phyloP scores from a whole-genome alignment of 2,797 vertebrate genomes.

The Pyrocephalus nanus region DNA sequence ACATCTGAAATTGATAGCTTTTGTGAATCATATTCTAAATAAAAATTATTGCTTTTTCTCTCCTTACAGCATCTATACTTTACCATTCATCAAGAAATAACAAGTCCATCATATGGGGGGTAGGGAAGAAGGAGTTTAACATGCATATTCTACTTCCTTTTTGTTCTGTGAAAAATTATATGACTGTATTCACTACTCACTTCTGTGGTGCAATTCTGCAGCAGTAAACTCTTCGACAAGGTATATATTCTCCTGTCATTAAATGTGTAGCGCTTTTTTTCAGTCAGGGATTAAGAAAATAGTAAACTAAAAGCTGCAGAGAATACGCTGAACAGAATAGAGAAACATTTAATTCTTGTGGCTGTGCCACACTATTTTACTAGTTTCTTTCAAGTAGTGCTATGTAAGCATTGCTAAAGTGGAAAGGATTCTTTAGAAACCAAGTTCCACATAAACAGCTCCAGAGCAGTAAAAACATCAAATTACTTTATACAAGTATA shows the following conservation, averaged over 20 bases:
- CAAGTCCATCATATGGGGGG: background rate
- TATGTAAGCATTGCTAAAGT: background rate
- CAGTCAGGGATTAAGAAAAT: background rate
- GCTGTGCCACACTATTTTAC: background rate
- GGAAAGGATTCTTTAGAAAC: background rate
- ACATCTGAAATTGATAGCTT: background rate
- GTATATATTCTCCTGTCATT: background rate
- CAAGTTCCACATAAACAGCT: background rate
- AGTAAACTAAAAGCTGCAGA: background rate
- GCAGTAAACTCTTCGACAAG: background rate
- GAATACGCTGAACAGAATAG: background rate
- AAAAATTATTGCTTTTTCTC: background rate
- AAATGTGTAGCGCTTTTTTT: background rate
- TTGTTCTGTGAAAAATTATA: background rate
- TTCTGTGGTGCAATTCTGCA: background rate
- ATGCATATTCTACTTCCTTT: background rate
- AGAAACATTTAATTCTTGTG: background rate
- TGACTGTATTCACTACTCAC: background rate
- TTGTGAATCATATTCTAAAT: background rate
- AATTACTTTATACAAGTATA: background rate
- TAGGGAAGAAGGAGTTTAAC: background rate
- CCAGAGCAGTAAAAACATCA: background rate
- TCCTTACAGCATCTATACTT: background rate
- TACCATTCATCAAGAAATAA: background rate
- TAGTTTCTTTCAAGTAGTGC: background rate